phyloP scores from a whole-genome alignment of 2,888 invertebrate genomes.

The Caenorhabditis auriculariae region DNA sequence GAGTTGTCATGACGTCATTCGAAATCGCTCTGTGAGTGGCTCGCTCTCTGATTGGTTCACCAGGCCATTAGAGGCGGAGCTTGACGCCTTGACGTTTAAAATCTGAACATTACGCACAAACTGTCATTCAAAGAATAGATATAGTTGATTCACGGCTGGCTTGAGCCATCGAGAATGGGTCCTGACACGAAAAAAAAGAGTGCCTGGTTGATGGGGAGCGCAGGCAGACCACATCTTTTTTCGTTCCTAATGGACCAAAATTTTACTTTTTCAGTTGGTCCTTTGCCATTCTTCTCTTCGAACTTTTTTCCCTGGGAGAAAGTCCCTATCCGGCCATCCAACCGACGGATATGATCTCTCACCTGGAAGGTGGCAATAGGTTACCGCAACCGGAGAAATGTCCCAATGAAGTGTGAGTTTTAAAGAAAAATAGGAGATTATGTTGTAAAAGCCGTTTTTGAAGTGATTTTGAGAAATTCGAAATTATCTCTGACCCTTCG shows the following conservation, averaged over 20 bases:
- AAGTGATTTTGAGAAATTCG: no score
- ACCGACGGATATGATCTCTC: slow-evolving; percentile 46
- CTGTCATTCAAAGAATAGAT: neutral
- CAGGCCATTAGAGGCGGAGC: no score
- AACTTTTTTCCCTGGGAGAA: slow-evolving; percentile 52
- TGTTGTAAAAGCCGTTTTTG: no score
- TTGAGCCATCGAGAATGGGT: no score
- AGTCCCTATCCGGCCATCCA: slow-evolving; percentile 46
- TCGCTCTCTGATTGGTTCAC: no score
- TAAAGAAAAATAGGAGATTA: no score
- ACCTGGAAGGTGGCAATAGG: slow-evolving; percentile 40
- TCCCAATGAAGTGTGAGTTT: slow-evolving; percentile 46
- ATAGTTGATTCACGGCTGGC: no score
- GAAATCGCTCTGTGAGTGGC: neutral
- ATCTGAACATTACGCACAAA: no score
- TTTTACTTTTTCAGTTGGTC: slow-evolving; percentile 38
- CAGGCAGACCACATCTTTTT: neutral
- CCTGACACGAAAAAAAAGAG: no score
- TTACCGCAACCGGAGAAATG: slow-evolving; percentile 40
- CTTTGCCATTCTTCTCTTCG: slow-evolving; percentile 47
- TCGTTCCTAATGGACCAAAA: neutral
- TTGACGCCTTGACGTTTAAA: neutral
- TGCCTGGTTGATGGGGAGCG: no score
- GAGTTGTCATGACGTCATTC: slow-evolving; percentile 4
- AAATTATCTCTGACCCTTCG: no score